Evolutionary conservation across 2,888 invertebrate species (phyloP).

Genomic region (Syrista parreyssii): DNA sequence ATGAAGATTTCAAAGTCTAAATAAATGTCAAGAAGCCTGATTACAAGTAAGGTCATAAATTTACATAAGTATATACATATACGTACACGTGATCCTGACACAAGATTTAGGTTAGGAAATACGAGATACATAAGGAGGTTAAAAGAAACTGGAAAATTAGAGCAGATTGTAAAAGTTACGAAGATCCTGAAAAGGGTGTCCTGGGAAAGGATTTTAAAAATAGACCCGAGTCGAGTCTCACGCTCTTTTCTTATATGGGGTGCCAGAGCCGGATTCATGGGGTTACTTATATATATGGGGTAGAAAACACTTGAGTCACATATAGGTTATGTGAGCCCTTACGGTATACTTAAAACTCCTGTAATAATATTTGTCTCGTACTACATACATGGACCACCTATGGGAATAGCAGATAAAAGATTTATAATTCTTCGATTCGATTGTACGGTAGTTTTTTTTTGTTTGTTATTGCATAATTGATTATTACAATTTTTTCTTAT

Average conservation of each 20-base stretch:
- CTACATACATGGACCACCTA: background rate
- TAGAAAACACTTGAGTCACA: background rate
- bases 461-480: conserved; percentile 7
- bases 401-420: background rate
- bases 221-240: background rate
- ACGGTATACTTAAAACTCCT: background rate
- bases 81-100: background rate
- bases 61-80: background rate
- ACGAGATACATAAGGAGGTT: background rate
- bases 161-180: background rate
- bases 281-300: background rate
- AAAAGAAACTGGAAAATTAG: background rate
- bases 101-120: background rate
- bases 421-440: background rate
- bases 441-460: background rate
- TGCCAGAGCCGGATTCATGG: background rate
- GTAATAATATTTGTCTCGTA: background rate
- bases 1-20: background rate
- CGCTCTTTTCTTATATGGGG: background rate
- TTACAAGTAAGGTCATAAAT: background rate
- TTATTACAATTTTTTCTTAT: background rate
- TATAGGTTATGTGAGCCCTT: background rate
- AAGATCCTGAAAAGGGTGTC: background rate
- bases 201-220: background rate
- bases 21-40: background rate